These are phyloP conservation scores for Plodia interpunctella DNA, from an alignment of 1,140 invertebrate genomes.

Conservation along the genomic window DNA sequence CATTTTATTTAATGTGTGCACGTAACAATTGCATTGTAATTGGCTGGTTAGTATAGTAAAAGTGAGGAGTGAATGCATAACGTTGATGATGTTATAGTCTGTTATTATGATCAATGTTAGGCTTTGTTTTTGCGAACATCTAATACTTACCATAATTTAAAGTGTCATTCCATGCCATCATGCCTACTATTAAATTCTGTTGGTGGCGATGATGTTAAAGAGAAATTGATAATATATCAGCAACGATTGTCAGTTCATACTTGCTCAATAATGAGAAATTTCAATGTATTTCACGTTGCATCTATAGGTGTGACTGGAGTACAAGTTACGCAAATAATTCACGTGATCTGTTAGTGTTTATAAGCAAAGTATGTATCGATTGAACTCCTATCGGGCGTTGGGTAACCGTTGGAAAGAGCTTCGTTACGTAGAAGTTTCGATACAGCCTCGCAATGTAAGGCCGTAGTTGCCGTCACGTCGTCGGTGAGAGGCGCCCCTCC, in stretches of 20 bases:
- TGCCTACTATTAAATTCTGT: too few relatives aligned
- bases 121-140: slow-evolving; percentile 26
- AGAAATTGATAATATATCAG: background rate
- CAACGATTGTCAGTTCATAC: slow-evolving; percentile 19
- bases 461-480: slow-evolving; percentile 72
- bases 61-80: slow-evolving; percentile 29
- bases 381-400: slow-evolving; percentile 65
- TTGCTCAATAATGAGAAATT: slow-evolving; percentile 42
- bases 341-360: slow-evolving; percentile 60
- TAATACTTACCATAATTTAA: background rate
- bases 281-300: slow-evolving; percentile 49
- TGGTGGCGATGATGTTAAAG: too few relatives aligned
- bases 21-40: slow-evolving; percentile 30
- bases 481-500: slow-evolving; percentile 69
- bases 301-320: slow-evolving; percentile 49
- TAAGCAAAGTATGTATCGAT: slow-evolving; percentile 54
- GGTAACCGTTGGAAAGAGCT: slow-evolving; percentile 71
- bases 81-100: too few relatives aligned
- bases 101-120: too few relatives aligned
- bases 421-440: slow-evolving; percentile 72
- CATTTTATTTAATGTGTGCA: slow-evolving; percentile 19
- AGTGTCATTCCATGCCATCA: too few relatives aligned
- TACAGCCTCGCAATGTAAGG: slow-evolving; percentile 71
- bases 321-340: slow-evolving; percentile 57
- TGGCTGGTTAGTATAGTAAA: slow-evolving; percentile 32